Base-by-base conservation (phyloP, 2,113 vertebrate genomes). In the Isichthys henryi region DNA sequence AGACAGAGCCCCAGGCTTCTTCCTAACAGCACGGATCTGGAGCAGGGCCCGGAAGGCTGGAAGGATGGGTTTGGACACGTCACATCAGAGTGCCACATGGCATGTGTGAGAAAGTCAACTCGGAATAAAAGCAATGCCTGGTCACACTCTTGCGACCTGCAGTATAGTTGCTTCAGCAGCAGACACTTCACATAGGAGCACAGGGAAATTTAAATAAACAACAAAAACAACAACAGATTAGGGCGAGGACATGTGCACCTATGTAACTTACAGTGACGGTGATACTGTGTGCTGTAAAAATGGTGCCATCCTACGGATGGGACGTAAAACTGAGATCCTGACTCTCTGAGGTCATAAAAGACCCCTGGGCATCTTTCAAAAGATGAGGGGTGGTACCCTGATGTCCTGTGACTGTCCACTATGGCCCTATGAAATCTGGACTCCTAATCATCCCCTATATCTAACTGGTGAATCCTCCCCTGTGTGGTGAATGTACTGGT, bases 11-110 rank as follows among this genome's bases (percentile, higher is more conserved):
- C 97, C 96, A 0, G 96, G 95, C 94, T 97, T 98, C 94, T 97
- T 97, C 91, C 96, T 95, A 92, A 97, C 97, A 0, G 97, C 97
- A 46, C 97, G 97, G 93, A 98, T 98, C 95, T 98, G 97, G 92
- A 97, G 95, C 91, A 98, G 95, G 66, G 97, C 97, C 1, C 97
- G 96, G 94, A 98, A 98, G 1, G 97, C 97, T 97, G 52, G 13
- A 50, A 17, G 35, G 13, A 17, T 19, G 74, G 35, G 31, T 80
- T 80, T 80, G 74, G 35, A 80, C 74, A 43, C 35, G 6, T 43
- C 74, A 43, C 74, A 19, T 80, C 19, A 80, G 35, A 19, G 74
- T 35, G 35, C 9, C 74, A 80, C 74, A 43, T 43, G 31, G 35
- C 35, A 80, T 8, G 5, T 43, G 35, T 80, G 19, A 8, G 17